Percentiles rank a stretch among this genome's conserved stretches.
Conservation (phyloP, 1,140 invertebrate species). For the Macrotrachela quadricornifera region DNA sequence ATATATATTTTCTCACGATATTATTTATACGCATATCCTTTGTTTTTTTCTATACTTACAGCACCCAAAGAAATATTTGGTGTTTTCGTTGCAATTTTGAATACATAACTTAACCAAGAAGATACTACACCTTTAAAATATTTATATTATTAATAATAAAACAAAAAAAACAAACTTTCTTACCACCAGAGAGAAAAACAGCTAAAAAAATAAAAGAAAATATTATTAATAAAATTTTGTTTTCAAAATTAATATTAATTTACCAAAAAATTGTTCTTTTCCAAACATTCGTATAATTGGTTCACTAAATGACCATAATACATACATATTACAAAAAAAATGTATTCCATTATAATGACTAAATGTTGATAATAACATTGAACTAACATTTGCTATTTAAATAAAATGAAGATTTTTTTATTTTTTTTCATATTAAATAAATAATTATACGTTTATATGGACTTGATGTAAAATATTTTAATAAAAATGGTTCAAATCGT, state of each 20-base stretch:
- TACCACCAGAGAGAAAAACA: too few species aligned
- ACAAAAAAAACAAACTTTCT: too few species aligned
- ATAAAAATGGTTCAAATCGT: slow-evolving; percentile 47
- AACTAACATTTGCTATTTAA: slow-evolving; percentile 48
- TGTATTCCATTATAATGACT: slow-evolving; percentile 71
- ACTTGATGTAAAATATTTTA: slow-evolving; percentile 60
- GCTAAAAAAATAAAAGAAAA: too few species aligned
- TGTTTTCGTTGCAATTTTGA: slow-evolving; percentile 45
- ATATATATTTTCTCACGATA: too few species aligned
- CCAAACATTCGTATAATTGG: slow-evolving; percentile 50
- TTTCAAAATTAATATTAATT: background rate
- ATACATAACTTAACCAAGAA: slow-evolving; percentile 57
- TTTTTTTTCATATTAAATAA: too few species aligned
- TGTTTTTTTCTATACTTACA: too few species aligned
- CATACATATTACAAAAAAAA: slow-evolving; percentile 79
- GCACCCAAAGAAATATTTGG: slow-evolving; percentile 62
- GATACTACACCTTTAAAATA: slow-evolving; percentile 44
- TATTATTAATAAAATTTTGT: too few species aligned
- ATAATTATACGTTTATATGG: slow-evolving; percentile 47
- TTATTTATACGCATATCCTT: too few species aligned
- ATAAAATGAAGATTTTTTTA: slow-evolving; percentile 4
- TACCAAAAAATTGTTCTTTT: slow-evolving; percentile 56
- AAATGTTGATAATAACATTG: slow-evolving; percentile 75
- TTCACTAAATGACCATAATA: slow-evolving; percentile 54
- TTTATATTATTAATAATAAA: background rate